Evolutionary conservation across 2,113 vertebrate species (phyloP).

Genomic region (Bujurquina vittata): DNA sequence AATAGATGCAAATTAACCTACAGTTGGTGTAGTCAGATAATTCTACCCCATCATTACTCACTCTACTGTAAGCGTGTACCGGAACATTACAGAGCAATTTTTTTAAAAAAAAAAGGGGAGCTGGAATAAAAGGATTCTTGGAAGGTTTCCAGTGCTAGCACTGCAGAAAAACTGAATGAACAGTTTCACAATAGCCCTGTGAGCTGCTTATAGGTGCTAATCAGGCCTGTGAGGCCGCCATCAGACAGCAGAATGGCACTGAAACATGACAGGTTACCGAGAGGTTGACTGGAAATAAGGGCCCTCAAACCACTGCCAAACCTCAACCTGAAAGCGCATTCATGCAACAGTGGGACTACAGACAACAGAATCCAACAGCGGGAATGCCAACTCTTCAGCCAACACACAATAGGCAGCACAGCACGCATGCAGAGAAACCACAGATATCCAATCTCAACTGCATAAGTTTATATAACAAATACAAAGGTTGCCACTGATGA

Average conservation of each 20-base stretch:
- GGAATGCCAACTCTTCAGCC: constrained; percentile 5
- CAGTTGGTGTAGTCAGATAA: constrained; percentile 54
- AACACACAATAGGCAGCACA: not conserved
- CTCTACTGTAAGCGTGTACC: constrained; percentile 45
- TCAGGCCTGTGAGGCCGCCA: constrained; percentile 29
- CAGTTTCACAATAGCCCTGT: constrained; percentile 54
- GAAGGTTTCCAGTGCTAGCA: constrained; percentile 62
- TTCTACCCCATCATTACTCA: constrained; percentile 52
- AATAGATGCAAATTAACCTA: constrained; percentile 42
- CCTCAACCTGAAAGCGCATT: constrained; percentile 19
- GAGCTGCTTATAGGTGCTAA: constrained; percentile 51
- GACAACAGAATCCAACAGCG: constrained; percentile 5
- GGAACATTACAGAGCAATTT: constrained; percentile 61
- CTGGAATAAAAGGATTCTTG: constrained; percentile 66
- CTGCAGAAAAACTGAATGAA: constrained; percentile 62
- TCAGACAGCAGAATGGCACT: constrained; percentile 45
- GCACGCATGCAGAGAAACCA: not conserved
- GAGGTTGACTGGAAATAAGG: constrained; percentile 27
- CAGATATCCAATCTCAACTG: not conserved
- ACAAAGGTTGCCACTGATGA: not conserved
- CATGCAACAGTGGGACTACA: constrained; percentile 5
- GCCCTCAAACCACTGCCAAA: not conserved
- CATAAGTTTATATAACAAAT: not conserved
- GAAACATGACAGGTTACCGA: constrained; percentile 46
- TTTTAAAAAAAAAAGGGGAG: not conserved